A percentile compares a stretch with the other conserved stretches of the same genome.
These are phyloP conservation scores for Caenorhabditis parvicauda DNA, from an alignment of 2,888 invertebrate genomes.

Conservation along the genomic window DNA sequence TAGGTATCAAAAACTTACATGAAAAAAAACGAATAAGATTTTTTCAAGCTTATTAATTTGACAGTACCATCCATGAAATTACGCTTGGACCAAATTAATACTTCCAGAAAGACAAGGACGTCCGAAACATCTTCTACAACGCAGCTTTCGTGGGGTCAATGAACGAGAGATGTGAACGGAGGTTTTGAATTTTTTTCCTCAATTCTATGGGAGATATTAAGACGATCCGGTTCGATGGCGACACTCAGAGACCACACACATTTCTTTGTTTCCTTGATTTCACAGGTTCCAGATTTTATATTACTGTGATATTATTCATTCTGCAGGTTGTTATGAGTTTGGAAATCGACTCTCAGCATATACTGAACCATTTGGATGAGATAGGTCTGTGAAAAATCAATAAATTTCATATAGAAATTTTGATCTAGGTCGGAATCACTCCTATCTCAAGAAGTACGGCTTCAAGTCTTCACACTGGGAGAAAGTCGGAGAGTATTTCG, in stretches of 20 bases:
- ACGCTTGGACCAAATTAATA: too few relatives aligned
- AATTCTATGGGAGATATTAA: slow-evolving; percentile 5
- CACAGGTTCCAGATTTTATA: slow-evolving; percentile 32
- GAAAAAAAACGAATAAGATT: background rate
- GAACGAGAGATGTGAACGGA: slow-evolving; percentile 48
- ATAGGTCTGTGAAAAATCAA: slow-evolving; percentile 34
- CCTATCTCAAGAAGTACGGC: slow-evolving; percentile 49
- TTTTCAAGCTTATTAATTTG: too few relatives aligned
- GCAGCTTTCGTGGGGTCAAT: slow-evolving; percentile 59
- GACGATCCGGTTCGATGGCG: slow-evolving; percentile 44
- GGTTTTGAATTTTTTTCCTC: slow-evolving; percentile 23
- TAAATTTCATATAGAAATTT: background rate
- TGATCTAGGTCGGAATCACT: slow-evolving; percentile 51
- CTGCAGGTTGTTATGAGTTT: slow-evolving; percentile 48
- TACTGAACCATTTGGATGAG: slow-evolving; percentile 53
- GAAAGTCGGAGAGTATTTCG: slow-evolving; percentile 54
- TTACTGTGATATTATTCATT: slow-evolving; percentile 15
- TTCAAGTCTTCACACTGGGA: slow-evolving; percentile 56
- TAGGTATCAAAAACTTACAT: too few relatives aligned
- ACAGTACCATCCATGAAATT: too few relatives aligned
- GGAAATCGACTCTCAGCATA: slow-evolving; percentile 48
- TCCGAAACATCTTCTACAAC: slow-evolving; percentile 57
- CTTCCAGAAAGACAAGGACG: slow-evolving; percentile 54
- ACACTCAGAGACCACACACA: slow-evolving; percentile 57
- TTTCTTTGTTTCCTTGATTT: slow-evolving; percentile 58